Percentiles rank a stretch among this genome's conserved stretches.
These are phyloP conservation scores for Caracal caracal DNA, from an alignment of 2,113 vertebrate genomes.

Conservation along the genomic window DNA sequence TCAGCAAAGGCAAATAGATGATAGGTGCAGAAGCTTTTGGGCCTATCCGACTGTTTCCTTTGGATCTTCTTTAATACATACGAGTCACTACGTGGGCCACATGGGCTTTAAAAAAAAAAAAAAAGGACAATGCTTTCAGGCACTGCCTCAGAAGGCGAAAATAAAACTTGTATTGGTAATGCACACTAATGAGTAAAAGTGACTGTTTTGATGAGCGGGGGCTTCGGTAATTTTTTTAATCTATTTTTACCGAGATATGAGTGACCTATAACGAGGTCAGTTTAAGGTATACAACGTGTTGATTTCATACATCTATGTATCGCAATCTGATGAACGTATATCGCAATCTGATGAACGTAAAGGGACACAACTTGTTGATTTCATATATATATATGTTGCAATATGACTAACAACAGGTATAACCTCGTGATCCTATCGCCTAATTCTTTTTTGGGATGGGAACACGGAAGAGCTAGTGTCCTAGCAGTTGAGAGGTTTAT, in stretches of 20 bases:
- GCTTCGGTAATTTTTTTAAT: neutral
- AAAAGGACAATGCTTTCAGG: neutral
- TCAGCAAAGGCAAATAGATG: neutral
- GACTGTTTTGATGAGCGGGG: neutral
- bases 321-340: too few species aligned
- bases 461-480: neutral
- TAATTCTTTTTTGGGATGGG: neutral
- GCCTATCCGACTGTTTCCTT: neutral
- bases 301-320: neutral
- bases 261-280: neutral
- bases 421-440: neutral
- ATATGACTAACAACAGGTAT: neutral
- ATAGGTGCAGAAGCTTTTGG: neutral
- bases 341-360: too few species aligned
- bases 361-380: neutral
- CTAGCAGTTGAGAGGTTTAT: neutral
- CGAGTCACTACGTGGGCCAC: neutral
- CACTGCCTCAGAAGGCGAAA: neutral
- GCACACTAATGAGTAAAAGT: neutral
- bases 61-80: neutral
- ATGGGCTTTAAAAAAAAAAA: neutral
- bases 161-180: neutral
- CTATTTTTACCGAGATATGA: neutral
- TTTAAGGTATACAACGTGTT: neutral
- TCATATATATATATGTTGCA: neutral